Base-by-base conservation (phyloP, 2,888 invertebrate species). In the Coleophora flavipennella region DNA sequence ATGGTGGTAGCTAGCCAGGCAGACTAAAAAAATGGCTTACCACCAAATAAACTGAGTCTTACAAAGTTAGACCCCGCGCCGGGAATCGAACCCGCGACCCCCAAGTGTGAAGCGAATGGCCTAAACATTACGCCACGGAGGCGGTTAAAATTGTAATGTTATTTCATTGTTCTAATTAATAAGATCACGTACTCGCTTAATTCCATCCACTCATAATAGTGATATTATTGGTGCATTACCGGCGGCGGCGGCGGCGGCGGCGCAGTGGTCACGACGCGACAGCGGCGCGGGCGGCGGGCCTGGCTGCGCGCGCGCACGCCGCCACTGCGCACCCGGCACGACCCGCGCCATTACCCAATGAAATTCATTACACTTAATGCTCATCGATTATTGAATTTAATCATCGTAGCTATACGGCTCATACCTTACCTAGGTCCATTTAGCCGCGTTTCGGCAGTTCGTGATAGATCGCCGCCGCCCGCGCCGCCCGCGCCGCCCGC, bases 281-380 rank as follows among this genome's bases (percentile, higher is more conserved):
- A 50, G 54, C 49, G 40, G 44, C 38, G 45, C 38, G 39, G 35
- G 11, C 1, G 13, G 47, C 50, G 48, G 36, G 45, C 43, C 37
- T 36, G 35, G 11, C 2, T 12, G 47, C 50, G 48, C 36, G 8
- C 8, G 41, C 41, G 45, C 34, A 31, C 31, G 26, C 33, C 38
- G 51, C 46, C 43, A 54, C 60, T 66, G 74, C 71, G 67, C 73
- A 67, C 75, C 74, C 71, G 63, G 68, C 79, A 78, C 76, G 78
- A 77, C 62, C 68, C 49, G 62, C 55, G 61, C 67, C 67, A 72
- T 83, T 80, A 76, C 72, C 71, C 75, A 72, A 81, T 78, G 76
- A 79, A 79, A 83, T 83, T 81, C 80, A 83, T 83, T 81, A 80
- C 74, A 76, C 72, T 81, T 80, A 81, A 78, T 78, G 72, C 69